phyloP scores from a whole-genome alignment of 2,113 vertebrate species.

The Rattus rattus region DNA sequence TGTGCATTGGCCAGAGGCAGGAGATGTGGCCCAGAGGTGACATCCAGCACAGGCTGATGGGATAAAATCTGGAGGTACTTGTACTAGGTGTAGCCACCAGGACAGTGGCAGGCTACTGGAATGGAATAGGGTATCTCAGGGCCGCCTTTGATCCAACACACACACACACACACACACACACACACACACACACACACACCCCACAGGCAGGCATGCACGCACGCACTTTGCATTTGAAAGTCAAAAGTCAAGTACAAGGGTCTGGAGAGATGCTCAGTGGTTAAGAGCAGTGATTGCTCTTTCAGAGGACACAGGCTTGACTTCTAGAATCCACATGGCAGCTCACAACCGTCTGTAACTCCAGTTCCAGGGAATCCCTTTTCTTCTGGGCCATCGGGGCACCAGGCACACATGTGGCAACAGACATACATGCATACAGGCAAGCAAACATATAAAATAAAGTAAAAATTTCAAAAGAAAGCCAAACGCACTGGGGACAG shows the following conservation, averaged over 20 bases:
- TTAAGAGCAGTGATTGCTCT: not conserved
- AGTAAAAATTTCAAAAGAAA: not conserved
- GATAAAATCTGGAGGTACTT: not conserved
- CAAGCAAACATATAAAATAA: not conserved
- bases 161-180: too few relatives aligned
- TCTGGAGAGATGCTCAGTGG: not conserved
- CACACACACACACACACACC: too few relatives aligned
- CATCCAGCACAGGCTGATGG: too few relatives aligned
- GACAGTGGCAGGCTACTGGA: not conserved
- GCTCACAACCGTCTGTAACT: not conserved
- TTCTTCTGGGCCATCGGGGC: not conserved
- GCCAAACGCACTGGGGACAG: accelerated
- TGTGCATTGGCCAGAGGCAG: not conserved
- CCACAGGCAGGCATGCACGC: too few relatives aligned
- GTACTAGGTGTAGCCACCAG: not conserved
- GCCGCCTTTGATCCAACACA: not conserved
- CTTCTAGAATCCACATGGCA: not conserved
- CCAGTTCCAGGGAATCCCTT: not conserved
- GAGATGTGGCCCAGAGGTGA: not conserved
- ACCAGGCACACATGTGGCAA: not conserved
- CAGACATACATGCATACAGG: not conserved
- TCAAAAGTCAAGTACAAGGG: not conserved
- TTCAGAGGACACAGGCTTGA: not conserved
- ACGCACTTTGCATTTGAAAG: not conserved
- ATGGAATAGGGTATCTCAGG: not conserved